A percentile compares a stretch with the other conserved stretches of the same genome.
phyloP scores from a whole-genome alignment of 2,888 invertebrate species.

The Sturmia bella region DNA sequence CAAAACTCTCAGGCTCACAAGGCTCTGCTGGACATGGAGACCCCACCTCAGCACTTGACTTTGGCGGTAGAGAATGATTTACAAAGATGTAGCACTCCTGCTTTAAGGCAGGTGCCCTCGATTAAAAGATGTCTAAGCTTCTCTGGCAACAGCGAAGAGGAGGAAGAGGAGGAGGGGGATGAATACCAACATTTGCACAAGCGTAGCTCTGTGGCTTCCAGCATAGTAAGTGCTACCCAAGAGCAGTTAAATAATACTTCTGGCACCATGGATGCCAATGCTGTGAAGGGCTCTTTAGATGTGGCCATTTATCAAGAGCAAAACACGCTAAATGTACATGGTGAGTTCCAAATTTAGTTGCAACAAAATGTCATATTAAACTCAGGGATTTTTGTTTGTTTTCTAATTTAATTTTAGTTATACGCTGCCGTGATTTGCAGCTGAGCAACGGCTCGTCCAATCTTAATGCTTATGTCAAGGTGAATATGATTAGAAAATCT shows the following conservation, averaged over 20 bases:
- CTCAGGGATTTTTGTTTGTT: background rate
- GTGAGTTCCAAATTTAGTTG: conserved; percentile 83
- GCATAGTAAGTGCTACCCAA: conserved; percentile 72
- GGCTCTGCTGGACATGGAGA: conserved; percentile 60
- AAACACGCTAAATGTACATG: conserved; percentile 86
- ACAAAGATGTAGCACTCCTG: conserved; percentile 83
- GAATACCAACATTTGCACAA: conserved; percentile 80
- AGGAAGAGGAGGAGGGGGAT: conserved; percentile 81
- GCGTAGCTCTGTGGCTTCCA: conserved; percentile 83
- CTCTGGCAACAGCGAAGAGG: conserved; percentile 84
- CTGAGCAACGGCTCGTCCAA: conserved; percentile 84
- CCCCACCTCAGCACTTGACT: conserved; percentile 73
- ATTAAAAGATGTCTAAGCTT: conserved; percentile 84
- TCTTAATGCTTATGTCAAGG: conserved; percentile 92
- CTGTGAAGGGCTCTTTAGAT: conserved; percentile 85
- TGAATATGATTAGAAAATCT: conserved; percentile 77
- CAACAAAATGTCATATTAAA: background rate
- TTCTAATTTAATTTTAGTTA: conserved; percentile 84
- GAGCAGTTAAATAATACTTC: conserved; percentile 66
- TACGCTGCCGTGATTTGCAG: conserved; percentile 89
- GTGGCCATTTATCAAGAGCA: conserved; percentile 84
- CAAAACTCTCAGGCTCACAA: conserved; percentile 54
- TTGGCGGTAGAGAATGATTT: conserved; percentile 78
- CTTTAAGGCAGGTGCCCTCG: conserved; percentile 81
- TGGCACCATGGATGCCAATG: conserved; percentile 73